Conservation (phyloP, 2,113 vertebrate genomes). For the Gallinago undulata region DNA sequence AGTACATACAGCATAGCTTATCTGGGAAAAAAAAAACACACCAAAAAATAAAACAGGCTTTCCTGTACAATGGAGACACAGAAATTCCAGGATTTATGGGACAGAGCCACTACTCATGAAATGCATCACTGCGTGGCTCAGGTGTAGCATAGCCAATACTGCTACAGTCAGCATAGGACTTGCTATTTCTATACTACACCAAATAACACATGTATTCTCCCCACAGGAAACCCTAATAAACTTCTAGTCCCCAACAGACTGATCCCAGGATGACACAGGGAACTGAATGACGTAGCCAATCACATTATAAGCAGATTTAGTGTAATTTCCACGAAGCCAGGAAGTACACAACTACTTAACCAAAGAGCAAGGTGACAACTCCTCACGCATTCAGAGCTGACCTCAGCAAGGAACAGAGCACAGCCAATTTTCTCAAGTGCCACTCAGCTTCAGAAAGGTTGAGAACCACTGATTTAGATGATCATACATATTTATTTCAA, state of each 20-base stretch:
- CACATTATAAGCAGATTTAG: conserved; percentile 41
- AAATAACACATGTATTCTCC: neutral
- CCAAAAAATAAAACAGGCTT: neutral
- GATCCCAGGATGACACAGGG: neutral
- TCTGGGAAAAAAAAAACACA: neutral
- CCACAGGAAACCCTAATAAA: neutral
- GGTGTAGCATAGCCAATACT: neutral
- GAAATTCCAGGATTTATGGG: neutral
- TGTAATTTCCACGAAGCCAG: conserved; percentile 32
- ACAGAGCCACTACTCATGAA: neutral
- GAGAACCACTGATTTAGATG: conserved; percentile 62
- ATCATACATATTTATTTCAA: conserved; percentile 59
- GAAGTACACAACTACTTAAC: conserved; percentile 36
- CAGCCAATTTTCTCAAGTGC: conserved; percentile 61
- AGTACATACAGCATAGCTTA: neutral
- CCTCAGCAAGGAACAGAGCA: conserved; percentile 32
- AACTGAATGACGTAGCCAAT: neutral
- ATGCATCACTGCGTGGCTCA: neutral
- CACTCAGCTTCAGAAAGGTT: conserved; percentile 58
- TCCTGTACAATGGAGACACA: neutral
- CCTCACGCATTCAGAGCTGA: conserved; percentile 4
- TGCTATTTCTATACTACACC: neutral
- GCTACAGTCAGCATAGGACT: neutral
- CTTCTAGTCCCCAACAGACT: neutral
- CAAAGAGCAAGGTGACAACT: conserved; percentile 32